A percentile compares a stretch with the other conserved stretches of the same genome.
Evolutionary conservation across 2,888 invertebrate species (phyloP).

Genomic region (Acanthosepion esculentum): DNA sequence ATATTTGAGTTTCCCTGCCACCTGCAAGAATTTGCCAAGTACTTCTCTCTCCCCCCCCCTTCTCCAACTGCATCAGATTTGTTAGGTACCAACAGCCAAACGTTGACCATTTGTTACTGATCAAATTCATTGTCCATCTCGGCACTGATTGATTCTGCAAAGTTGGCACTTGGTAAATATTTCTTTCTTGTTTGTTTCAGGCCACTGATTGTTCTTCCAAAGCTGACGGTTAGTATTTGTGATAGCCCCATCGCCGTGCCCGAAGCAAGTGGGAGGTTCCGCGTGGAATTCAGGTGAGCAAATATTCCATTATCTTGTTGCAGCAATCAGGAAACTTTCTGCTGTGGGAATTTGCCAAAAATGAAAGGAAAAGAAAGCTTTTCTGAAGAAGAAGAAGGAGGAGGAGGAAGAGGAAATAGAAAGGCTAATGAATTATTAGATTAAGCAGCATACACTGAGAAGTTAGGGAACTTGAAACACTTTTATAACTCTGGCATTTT

Average conservation of each 20-base stretch:
- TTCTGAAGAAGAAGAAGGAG: background rate
- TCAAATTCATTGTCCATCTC: background rate
- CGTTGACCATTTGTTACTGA: background rate
- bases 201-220: background rate
- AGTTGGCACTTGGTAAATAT: conserved; percentile 14
- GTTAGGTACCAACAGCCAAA: background rate
- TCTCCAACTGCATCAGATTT: background rate
- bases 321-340: background rate
- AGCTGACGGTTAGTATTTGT: background rate
- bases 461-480: no score
- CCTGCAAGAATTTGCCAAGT: background rate
- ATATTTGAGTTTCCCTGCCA: background rate
- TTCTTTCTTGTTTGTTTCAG: conserved; percentile 3
- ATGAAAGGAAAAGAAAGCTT: background rate
- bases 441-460: no score
- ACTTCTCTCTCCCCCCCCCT: background rate
- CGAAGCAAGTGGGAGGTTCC: background rate
- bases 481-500: no score
- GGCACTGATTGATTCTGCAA: background rate
- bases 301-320: conserved; percentile 6
- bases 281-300: conserved; percentile 3
- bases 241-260: background rate
- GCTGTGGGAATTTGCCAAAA: background rate
- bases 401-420: no score
- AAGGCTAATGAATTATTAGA: no score